phyloP scores from a whole-genome alignment of 2,888 invertebrate genomes.

The Portevinia maculata region DNA sequence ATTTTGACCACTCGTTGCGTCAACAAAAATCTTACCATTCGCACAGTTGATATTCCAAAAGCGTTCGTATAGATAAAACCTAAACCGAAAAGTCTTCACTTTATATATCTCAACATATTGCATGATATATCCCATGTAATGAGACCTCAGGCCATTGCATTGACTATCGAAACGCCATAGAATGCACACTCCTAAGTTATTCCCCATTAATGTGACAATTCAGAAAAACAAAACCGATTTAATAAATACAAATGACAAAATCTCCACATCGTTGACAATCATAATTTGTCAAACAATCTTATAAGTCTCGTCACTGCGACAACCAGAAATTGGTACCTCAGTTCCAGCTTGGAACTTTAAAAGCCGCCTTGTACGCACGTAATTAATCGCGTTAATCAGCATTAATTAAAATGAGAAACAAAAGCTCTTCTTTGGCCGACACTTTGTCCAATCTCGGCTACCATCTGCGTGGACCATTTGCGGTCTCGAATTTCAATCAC shows the following conservation, averaged over 20 bases:
- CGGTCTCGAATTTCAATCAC: conserved; percentile 66
- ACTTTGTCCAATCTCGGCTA: conserved; percentile 20
- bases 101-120: background rate
- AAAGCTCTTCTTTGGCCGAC: conserved; percentile 46
- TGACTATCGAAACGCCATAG: background rate
- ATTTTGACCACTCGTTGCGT: too few relatives aligned
- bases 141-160: background rate
- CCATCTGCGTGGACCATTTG: conserved; percentile 42
- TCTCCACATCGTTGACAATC: conserved; percentile 44
- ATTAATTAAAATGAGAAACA: conserved; percentile 62
- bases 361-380: conserved; percentile 46
- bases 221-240: conserved; percentile 20
- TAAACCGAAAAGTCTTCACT: too few relatives aligned
- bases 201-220: conserved; percentile 24
- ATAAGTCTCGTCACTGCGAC: conserved; percentile 12
- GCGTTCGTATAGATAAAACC: too few relatives aligned
- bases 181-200: background rate
- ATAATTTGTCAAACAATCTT: conserved; percentile 54
- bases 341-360: conserved; percentile 29
- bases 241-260: conserved; percentile 52
- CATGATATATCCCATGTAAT: background rate
- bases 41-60: too few relatives aligned
- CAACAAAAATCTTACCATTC: too few relatives aligned
- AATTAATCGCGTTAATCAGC: conserved; percentile 71
- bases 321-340: conserved; percentile 1